Conservation (phyloP, 2,888 invertebrate genomes). For the Torymus tubicola region DNA sequence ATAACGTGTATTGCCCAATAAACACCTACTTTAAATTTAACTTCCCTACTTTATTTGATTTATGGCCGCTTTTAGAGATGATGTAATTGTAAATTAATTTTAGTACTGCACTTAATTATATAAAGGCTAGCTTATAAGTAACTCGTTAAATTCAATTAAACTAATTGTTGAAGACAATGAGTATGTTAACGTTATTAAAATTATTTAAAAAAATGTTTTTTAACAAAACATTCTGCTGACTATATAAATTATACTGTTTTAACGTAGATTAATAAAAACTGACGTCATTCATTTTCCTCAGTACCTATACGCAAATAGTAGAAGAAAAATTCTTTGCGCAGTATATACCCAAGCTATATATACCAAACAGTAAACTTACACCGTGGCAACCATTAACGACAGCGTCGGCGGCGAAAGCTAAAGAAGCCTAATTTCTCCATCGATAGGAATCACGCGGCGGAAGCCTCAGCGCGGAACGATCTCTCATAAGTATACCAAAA, state of each 20-base stretch:
- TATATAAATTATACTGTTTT: no score
- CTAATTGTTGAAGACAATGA: no score
- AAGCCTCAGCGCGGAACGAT: background rate
- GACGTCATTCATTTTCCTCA: no score
- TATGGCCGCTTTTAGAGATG: background rate
- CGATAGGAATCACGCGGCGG: conserved; percentile 14
- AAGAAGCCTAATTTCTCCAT: conserved; percentile 29
- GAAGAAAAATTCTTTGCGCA: no score
- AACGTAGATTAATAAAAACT: no score
- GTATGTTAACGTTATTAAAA: no score
- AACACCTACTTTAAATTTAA: background rate
- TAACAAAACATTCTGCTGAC: no score
- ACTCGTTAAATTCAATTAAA: no score
- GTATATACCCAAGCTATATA: background rate
- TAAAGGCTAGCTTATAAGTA: background rate
- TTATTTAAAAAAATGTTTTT: no score
- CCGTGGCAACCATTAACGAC: background rate
- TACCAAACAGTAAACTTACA: background rate
- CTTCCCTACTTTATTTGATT: background rate
- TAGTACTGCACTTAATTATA: no score
- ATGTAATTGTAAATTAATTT: background rate
- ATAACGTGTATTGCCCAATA: background rate
- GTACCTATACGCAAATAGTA: no score
- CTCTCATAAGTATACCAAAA: no score
- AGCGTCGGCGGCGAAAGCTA: background rate